Base-by-base conservation (phyloP, 1,140 invertebrate species). In the Procambarus clarkii region DNA sequence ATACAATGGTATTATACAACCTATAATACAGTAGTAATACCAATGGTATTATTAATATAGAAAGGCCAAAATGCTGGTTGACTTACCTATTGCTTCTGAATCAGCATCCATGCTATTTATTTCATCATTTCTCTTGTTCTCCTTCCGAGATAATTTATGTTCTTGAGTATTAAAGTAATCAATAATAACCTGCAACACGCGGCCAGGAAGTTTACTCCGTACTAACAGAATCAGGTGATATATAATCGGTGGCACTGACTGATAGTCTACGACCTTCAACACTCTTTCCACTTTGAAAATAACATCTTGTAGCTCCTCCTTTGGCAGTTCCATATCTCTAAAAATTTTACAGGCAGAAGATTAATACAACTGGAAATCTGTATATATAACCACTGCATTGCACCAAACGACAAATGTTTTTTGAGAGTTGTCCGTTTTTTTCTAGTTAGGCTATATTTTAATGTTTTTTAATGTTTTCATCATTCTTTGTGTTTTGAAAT, bases 281-380 rank as follows among this genome's bases (percentile, higher is more conserved):
- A 94, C 93, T 11, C 94, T 88, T 8, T 94, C 76, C 34, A 95
- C 93, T 92, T 95, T 95, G 83, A 94, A 93, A n/a, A 95, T 92
- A n/a, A 95, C 94, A 94, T 94, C 94, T 80, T 93, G 93, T 34
- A 95, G 93, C 87, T 95, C 94, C 0, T 94, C 94, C 15, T 86
- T 90, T 44, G 94, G 93, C 82, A 95, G 88, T 5, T 93, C 92
- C 24, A 95, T 93, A 87, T 95, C 95, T 88, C 93, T 93, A 91
- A 18, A 58, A 86, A 34, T 74, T 2, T 74, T 9, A 74, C 13
- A 69, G 21, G 64, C 1, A 69, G 4, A 34, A 34, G 21, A 69
- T 54, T 54, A 9, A 21, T 64, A 58, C 60, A 64, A 18, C 13
- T 15, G 60, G 60, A 18, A 64, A 64, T 54, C 50, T 9, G 13